Percentiles rank a stretch among this genome's conserved stretches.
phyloP scores from a whole-genome alignment of 1,140 invertebrate species.

The Drosophila burlai region DNA sequence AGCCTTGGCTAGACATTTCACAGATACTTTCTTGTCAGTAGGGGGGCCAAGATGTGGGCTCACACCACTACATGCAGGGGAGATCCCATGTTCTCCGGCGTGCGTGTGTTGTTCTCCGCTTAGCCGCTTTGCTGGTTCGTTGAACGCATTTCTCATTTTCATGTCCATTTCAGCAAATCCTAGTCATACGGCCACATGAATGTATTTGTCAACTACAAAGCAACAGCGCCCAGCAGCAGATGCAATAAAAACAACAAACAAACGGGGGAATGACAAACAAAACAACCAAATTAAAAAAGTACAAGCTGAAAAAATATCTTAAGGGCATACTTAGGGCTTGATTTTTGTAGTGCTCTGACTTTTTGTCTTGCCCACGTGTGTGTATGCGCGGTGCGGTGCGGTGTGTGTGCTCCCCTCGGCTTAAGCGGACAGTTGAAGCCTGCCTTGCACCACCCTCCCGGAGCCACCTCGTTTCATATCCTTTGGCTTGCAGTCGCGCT shows the following conservation, averaged over 20 bases:
- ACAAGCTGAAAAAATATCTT: slow-evolving; percentile 78
- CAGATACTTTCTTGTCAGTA: slow-evolving; percentile 58
- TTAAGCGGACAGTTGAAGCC: slow-evolving; percentile 70
- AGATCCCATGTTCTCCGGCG: slow-evolving; percentile 8
- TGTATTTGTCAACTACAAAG: slow-evolving; percentile 77
- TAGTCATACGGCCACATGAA: slow-evolving; percentile 63
- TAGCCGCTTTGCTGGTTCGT: slow-evolving; percentile 76
- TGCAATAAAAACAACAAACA: slow-evolving; percentile 37
- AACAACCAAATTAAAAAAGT: slow-evolving; percentile 73
- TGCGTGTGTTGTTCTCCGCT: slow-evolving; percentile 37
- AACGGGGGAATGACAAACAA: slow-evolving; percentile 70
- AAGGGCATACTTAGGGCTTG: slow-evolving; percentile 76
- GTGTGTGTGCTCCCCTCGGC: slow-evolving; percentile 32
- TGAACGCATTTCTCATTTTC: slow-evolving; percentile 82
- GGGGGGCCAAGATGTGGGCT: slow-evolving; percentile 25
- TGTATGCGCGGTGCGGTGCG: not conserved
- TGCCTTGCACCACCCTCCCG: not conserved
- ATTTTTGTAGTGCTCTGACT: slow-evolving; percentile 72
- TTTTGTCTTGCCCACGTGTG: slow-evolving; percentile 59
- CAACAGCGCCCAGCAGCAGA: slow-evolving; percentile 39
- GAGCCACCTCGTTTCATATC: slow-evolving; percentile 1
- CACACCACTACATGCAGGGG: not conserved
- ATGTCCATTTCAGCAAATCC: slow-evolving; percentile 78
- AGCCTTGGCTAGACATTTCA: slow-evolving; percentile 20
- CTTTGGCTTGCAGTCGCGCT: slow-evolving; percentile 56